phyloP scores from a whole-genome alignment of 2,888 invertebrate genomes.

The Neocrepidodera transversa region DNA sequence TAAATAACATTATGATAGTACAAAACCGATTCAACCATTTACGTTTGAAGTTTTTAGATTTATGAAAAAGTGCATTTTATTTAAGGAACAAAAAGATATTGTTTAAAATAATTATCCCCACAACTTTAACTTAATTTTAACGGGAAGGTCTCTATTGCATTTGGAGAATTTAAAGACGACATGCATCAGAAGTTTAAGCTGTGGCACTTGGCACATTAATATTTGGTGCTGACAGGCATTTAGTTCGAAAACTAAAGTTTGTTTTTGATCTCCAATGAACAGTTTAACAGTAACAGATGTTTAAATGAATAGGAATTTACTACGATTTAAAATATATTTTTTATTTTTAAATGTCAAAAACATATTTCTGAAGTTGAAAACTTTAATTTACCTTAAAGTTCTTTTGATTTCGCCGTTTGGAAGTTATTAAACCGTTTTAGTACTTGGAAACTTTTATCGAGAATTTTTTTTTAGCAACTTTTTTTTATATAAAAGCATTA shows the following conservation, averaged over 20 bases:
- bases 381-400: no score
- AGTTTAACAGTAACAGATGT: background rate
- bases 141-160: background rate
- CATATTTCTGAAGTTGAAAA: no score
- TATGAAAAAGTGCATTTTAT: no score
- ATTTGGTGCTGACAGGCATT: background rate
- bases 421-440: slow-evolving; percentile 2
- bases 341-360: no score
- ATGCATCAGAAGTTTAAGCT: background rate
- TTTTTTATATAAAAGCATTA: slow-evolving; percentile 22
- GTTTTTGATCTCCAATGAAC: background rate
- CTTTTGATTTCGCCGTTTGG: background rate
- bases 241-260: background rate
- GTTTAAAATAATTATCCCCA: no score
- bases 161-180: background rate
- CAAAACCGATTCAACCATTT: no score
- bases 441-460: background rate
- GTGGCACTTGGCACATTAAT: background rate
- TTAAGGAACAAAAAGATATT: no score
- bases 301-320: background rate
- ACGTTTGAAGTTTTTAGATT: no score
- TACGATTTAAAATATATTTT: no score
- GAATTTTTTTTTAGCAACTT: background rate
- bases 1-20: no score
- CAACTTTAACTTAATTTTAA: no score